These are phyloP conservation scores for Chalcosyrphus nemorum DNA, from an alignment of 2,888 invertebrate species.

Conservation along the genomic window DNA sequence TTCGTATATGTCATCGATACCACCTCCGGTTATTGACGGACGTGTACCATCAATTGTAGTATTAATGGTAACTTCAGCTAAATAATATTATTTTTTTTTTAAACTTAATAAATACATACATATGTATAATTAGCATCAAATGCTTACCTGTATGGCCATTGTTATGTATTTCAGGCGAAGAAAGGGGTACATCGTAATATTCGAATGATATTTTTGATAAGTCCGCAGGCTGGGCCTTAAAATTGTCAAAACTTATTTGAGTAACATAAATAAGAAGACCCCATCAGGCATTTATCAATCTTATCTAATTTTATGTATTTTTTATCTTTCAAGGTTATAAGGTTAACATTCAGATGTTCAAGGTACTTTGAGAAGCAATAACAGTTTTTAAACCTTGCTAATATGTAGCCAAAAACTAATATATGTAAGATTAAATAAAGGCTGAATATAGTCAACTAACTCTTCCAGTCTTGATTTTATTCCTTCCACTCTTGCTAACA, in stretches of 20 bases:
- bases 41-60: constrained; percentile 74
- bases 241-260: background rate
- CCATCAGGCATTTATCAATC: too few relatives aligned
- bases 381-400: too few relatives aligned
- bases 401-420: too few relatives aligned
- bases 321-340: too few relatives aligned
- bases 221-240: constrained; percentile 70
- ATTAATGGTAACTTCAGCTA: constrained; percentile 77
- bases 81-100: background rate
- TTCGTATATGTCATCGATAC: constrained; percentile 73
- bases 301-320: too few relatives aligned
- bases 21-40: constrained; percentile 77
- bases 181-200: constrained; percentile 85
- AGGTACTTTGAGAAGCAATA: too few relatives aligned
- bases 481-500: too few relatives aligned
- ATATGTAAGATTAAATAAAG: too few relatives aligned
- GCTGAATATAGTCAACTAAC: too few relatives aligned
- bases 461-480: too few relatives aligned
- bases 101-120: too few relatives aligned
- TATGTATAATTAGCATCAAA: background rate
- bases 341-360: too few relatives aligned
- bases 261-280: background rate
- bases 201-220: constrained; percentile 85
- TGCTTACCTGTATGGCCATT: constrained; percentile 86
- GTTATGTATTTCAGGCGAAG: constrained; percentile 84